Evolutionary conservation across 2,797 vertebrate genomes (phyloP), one percentile per base, ranked within the genome.

Genomic region (Phoxinus dragarum): DNA sequence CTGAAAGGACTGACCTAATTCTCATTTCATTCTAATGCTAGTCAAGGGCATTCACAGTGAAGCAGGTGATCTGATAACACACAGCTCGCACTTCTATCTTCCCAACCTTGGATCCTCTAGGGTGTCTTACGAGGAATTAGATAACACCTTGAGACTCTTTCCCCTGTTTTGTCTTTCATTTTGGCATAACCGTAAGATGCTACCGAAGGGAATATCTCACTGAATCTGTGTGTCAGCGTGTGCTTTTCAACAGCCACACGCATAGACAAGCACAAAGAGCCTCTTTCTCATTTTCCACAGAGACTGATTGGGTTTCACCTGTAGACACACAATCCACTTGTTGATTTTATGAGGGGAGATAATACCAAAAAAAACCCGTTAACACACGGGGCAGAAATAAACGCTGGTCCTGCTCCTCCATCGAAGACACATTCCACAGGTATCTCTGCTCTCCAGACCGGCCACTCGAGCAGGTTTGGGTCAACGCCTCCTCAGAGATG

Each of bases 241-340:
- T 36, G 49, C 16, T 84, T 69, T 81, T 83, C 73, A 88, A 84
- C 87, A 90, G 86, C 84, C 81, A 78, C 61, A 27, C 80, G 89
- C 89, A 94, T 86, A 92, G 91, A 89, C 85, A 86, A 90, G 14
- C 23, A 92, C 88, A 86, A 56, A 91, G 86, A 89, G 89, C 67
- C 86, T 59, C 88, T 82, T 88, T 91, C 75, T 90, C 87, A 49
- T 66, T 23, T 79, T 84, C 90, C 91, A 90, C 87, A 88, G 91
- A 90, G 93, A 92, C 88, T 74, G 88, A 91, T 92, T 93, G 81
- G 87, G 94, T 96, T 95, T 94, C 94, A 94, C 94, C 91, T 93
- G 92, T 92, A 88, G 91, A 94, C 92, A 92, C 78, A 93, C 88
- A 91, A 93, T 92, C 92, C 90, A 85, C 90, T 87, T 92, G 90